phyloP scores from a whole-genome alignment of 2,797 vertebrate species.

The Labroides dimidiatus region DNA sequence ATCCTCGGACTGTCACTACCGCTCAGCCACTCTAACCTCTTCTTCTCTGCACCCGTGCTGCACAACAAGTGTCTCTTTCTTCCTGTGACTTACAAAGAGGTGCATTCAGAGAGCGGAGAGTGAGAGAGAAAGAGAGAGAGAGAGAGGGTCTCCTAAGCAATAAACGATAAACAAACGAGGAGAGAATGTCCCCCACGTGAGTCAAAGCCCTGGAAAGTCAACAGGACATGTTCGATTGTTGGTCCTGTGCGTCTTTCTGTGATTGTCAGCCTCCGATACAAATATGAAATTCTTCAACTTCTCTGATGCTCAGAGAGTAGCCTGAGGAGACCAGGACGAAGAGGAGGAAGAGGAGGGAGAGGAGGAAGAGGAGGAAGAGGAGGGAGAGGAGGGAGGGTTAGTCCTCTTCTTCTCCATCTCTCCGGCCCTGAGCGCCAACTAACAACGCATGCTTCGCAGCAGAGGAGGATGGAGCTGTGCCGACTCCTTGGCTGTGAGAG shows the following conservation, averaged over 20 bases:
- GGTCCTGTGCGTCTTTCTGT: conserved; percentile 13
- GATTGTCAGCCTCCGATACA: conserved; percentile 29
- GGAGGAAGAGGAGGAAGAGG: background rate
- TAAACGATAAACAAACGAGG: conserved; percentile 65
- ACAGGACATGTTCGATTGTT: conserved; percentile 45
- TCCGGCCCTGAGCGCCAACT: conserved; percentile 31
- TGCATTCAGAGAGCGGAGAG: conserved; percentile 73
- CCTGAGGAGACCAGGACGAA: background rate
- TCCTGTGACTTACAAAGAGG: conserved; percentile 77
- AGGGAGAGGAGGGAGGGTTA: background rate
- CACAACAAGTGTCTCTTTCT: conserved; percentile 82
- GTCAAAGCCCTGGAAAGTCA: conserved; percentile 49
- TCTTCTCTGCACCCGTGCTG: conserved; percentile 46
- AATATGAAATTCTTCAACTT: conserved; percentile 18
- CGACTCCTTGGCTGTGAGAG: conserved; percentile 37
- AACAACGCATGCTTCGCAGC: conserved; percentile 44
- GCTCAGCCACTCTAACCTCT: conserved; percentile 56
- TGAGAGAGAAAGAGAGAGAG: conserved; percentile 14
- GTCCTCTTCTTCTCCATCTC: conserved; percentile 15
- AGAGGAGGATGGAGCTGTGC: conserved; percentile 30
- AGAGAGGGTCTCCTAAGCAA: conserved; percentile 61
- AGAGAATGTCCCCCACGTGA: conserved; percentile 47
- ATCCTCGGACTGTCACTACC: conserved; percentile 47
- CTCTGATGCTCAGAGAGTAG: conserved; percentile 21
- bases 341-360: background rate